These are phyloP conservation scores for Charanyca ferruginea DNA, from an alignment of 2,888 invertebrate species.

Conservation along the genomic window DNA sequence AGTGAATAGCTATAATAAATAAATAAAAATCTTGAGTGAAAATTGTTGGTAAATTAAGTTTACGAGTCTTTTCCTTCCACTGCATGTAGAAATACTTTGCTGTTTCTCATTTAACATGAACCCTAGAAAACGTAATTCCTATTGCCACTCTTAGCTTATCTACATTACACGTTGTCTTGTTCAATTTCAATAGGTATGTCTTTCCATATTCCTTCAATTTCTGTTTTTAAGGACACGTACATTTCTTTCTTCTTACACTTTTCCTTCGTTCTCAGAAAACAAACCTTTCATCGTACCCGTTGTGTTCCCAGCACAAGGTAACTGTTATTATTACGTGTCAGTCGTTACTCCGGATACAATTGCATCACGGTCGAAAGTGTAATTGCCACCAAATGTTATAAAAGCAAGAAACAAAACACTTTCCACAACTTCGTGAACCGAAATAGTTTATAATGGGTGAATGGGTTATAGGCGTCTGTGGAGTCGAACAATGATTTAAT, in stretches of 20 bases:
- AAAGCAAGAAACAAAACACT: constrained; percentile 82
- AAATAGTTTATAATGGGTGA: constrained; percentile 41
- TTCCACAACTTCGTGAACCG: constrained; percentile 72
- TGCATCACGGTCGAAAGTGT: constrained; percentile 87
- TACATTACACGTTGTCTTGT: too few relatives aligned
- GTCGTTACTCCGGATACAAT: constrained; percentile 68
- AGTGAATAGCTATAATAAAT: too few relatives aligned
- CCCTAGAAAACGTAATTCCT: too few relatives aligned
- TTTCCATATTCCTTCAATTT: too few relatives aligned
- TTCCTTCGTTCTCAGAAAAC: not conserved
- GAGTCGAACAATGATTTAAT: constrained; percentile 36
- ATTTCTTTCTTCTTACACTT: not conserved
- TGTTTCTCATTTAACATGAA: too few relatives aligned
- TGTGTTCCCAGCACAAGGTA: constrained; percentile 54
- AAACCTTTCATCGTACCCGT: constrained; percentile 13
- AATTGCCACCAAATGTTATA: constrained; percentile 79
- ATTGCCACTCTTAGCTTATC: too few relatives aligned
- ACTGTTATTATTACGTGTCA: constrained; percentile 63
- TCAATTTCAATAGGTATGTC: too few relatives aligned
- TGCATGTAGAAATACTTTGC: too few relatives aligned
- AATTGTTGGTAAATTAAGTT: too few relatives aligned
- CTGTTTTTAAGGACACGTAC: too few relatives aligned
- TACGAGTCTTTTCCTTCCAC: too few relatives aligned
- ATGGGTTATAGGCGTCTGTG: constrained; percentile 20
- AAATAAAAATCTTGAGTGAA: too few relatives aligned